phyloP scores from a whole-genome alignment of 1,140 invertebrate species.

The Drosophila miranda region DNA sequence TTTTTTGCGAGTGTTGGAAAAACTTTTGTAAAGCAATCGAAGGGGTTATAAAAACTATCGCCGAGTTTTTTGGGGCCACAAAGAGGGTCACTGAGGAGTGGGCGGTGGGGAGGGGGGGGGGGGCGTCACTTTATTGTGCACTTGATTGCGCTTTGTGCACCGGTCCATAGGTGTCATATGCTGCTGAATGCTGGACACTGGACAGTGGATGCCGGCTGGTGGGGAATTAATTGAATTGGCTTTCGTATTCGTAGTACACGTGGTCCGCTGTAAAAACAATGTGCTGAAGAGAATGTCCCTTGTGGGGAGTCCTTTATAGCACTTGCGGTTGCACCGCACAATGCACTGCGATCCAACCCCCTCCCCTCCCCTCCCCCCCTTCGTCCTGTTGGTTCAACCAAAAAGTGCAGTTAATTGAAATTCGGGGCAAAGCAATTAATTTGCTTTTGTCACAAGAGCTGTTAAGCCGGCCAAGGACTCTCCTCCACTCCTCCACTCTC shows the following conservation, averaged over 20 bases:
- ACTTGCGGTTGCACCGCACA: slow-evolving; percentile 68
- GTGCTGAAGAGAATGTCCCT: too few species aligned
- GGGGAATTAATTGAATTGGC: slow-evolving; percentile 78
- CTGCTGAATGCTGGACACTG: slow-evolving; percentile 5
- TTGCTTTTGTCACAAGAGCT: slow-evolving; percentile 77
- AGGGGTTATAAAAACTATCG: slow-evolving; percentile 41
- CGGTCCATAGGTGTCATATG: slow-evolving; percentile 78
- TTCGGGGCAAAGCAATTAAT: slow-evolving; percentile 72
- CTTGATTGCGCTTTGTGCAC: slow-evolving; percentile 65
- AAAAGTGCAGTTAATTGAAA: slow-evolving; percentile 74
- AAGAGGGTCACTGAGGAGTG: slow-evolving; percentile 3
- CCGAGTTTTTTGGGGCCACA: slow-evolving; percentile 22
- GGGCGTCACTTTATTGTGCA: slow-evolving; percentile 44
- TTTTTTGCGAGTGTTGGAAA: too few species aligned
- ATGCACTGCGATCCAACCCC: slow-evolving; percentile 2
- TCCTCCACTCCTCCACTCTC: not conserved
- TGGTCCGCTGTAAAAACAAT: slow-evolving; percentile 35
- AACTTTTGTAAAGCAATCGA: slow-evolving; percentile 26
- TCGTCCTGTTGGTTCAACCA: slow-evolving; percentile 20
- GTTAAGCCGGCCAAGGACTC: slow-evolving; percentile 52
- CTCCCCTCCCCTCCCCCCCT: not conserved
- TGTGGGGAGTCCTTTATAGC: slow-evolving; percentile 41
- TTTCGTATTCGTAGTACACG: slow-evolving; percentile 45
- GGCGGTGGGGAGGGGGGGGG: not conserved
- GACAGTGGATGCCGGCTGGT: slow-evolving; percentile 9